Evolutionary conservation across 2,113 vertebrate genomes (phyloP), one percentile per base, ranked within the genome.

Genomic region (Gorsachius goisagi): DNA sequence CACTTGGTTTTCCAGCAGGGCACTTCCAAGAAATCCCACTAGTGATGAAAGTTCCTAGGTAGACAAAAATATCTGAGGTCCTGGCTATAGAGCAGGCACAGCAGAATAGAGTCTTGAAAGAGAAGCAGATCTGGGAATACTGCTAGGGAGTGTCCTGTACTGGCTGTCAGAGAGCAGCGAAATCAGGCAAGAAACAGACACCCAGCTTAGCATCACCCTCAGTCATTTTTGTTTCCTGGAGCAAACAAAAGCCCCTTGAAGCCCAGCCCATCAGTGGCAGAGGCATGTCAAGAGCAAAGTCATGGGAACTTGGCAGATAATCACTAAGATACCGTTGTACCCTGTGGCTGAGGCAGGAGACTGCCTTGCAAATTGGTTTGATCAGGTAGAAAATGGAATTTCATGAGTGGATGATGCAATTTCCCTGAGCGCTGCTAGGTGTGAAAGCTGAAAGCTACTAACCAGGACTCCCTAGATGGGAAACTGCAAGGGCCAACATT

Each of bases 1-100:
- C 90, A 55, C 93, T 95, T 66, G 81, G 71, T 73, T 95, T 93
- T 96, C 88, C 95, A 77, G 93, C 82, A 83, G 88, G 77, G 93
- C 85, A 45, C 88, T 95, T 93, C 91, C 90, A 91, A 96, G 88
- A 93, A 93, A 93, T 89, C 74, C 71, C 71, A 85, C 67, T 95
- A 78, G 95, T 64, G 90, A 39, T 74, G 92, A 93, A 74, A 96
- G 85, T 71, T 94, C 78, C 85, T 83, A 95, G 78, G 96, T 91
- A 91, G 88, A 88, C 75, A 80, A 74, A 95, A 96, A 90, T 88
- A 85, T 58, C 82, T 9, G 39, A 83, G 28, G 63, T 85, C 30
- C 33, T 56, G 58, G n/a, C 68, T 88, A 56, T 14, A 71, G 45
- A 77, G 83, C 55, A 89, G 85, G 50, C 68, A 55, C 52, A 63